A percentile compares a stretch with the other conserved stretches of the same genome.
Conservation (phyloP, 2,888 invertebrate species). For the Tetanocera ferruginea region DNA sequence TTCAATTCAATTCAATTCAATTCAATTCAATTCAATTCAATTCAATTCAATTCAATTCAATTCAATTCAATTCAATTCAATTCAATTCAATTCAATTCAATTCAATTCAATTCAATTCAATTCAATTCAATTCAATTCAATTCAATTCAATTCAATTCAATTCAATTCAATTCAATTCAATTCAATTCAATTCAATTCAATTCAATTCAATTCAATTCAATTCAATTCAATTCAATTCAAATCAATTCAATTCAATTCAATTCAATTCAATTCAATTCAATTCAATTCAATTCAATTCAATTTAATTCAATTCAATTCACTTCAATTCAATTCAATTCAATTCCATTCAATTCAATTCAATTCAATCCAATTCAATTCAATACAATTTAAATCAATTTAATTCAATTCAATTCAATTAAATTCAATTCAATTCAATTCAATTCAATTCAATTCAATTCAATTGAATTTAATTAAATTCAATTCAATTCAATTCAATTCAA, state of each 20-base stretch:
- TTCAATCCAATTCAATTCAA: constrained; percentile 35
- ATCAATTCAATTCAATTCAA: constrained; percentile 34
- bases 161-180: constrained; percentile 36
- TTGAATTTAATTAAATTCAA: constrained; percentile 38
- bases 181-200: constrained; percentile 37
- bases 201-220: constrained; percentile 36
- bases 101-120: too few species aligned
- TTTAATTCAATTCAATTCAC: constrained; percentile 35
- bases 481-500: constrained; percentile 35
- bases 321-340: constrained; percentile 37
- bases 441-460: constrained; percentile 39
- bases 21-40: constrained; percentile 38
- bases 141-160: constrained; percentile 37
- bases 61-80: constrained; percentile 35
- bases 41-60: constrained; percentile 36
- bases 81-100: constrained; percentile 37
- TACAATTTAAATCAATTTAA: constrained; percentile 38
- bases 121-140: constrained; percentile 37
- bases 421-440: constrained; percentile 39
- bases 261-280: constrained; percentile 34
- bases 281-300: constrained; percentile 35
- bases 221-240: constrained; percentile 36
- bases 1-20: constrained; percentile 19
- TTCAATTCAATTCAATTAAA: constrained; percentile 36
- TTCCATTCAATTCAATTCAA: constrained; percentile 37